Percentiles rank a stretch among this genome's conserved stretches.
Conservation (phyloP, 2,113 vertebrate genomes). For the Pseudorectes ferrugineus region DNA sequence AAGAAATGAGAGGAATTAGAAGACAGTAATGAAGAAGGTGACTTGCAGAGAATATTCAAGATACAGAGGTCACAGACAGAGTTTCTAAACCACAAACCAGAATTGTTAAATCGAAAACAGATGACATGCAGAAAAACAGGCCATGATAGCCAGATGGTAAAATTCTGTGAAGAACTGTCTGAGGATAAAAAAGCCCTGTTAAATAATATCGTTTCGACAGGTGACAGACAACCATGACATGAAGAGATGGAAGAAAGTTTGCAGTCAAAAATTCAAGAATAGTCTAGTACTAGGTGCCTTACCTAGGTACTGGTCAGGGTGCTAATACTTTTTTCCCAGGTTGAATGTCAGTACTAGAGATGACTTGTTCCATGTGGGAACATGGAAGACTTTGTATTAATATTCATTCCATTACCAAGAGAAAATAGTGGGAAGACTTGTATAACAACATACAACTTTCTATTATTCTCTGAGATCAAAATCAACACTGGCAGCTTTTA, state of each 20-base stretch:
- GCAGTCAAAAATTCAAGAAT: neutral
- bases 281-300: neutral
- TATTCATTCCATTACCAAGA: neutral
- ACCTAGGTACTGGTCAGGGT: neutral
- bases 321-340: neutral
- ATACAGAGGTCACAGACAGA: constrained; percentile 31
- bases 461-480: neutral
- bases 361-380: neutral
- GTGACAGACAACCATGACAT: neutral
- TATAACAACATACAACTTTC: neutral
- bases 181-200: neutral
- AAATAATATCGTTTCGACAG: neutral
- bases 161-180: constrained; percentile 25
- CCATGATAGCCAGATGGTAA: constrained; percentile 26
- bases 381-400: neutral
- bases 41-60: constrained; percentile 9
- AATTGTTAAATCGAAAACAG: constrained; percentile 30
- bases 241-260: neutral
- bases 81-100: constrained; percentile 43
- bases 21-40: constrained; percentile 10
- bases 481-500: neutral
- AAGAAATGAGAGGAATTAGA: constrained; percentile 30
- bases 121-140: constrained; percentile 10
- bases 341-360: neutral
- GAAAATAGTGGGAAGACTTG: neutral